Evolutionary conservation across 2,113 vertebrate genomes (phyloP).

Genomic region (Emydura subglobosa): DNA sequence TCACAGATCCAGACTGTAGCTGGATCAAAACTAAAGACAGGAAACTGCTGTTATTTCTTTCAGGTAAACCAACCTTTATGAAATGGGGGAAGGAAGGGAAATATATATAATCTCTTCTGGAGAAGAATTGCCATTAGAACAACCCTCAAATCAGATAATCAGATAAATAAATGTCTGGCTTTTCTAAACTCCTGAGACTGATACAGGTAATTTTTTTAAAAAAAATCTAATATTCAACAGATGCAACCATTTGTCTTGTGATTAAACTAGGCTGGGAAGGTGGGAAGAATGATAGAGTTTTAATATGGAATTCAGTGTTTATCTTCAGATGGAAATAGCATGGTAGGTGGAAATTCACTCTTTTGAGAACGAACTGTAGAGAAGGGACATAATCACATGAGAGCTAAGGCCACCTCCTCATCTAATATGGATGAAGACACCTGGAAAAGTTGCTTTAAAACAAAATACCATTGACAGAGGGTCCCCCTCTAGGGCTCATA

Average conservation of each 20-base stretch:
- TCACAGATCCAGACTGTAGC: not conserved
- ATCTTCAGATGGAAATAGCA: not conserved
- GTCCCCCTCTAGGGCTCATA: not conserved
- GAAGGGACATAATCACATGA: not conserved
- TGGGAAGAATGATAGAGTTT: not conserved
- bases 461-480: not conserved
- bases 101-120: not conserved
- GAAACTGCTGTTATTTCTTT: not conserved
- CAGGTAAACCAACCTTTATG: not conserved
- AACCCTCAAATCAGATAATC: rapidly evolving
- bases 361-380: not conserved
- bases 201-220: not conserved
- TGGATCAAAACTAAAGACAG: not conserved
- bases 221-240: not conserved
- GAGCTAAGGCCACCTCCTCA: not conserved
- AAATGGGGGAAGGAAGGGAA: not conserved
- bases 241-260: not conserved
- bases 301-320: not conserved
- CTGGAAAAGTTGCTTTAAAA: not conserved
- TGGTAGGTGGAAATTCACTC: not conserved
- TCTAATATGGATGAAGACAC: not conserved
- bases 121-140: not conserved
- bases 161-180: not conserved
- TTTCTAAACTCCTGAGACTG: not conserved
- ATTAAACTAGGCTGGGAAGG: not conserved